Base-by-base conservation (phyloP, 2,888 invertebrate species). In the Drosophila anomalata region DNA sequence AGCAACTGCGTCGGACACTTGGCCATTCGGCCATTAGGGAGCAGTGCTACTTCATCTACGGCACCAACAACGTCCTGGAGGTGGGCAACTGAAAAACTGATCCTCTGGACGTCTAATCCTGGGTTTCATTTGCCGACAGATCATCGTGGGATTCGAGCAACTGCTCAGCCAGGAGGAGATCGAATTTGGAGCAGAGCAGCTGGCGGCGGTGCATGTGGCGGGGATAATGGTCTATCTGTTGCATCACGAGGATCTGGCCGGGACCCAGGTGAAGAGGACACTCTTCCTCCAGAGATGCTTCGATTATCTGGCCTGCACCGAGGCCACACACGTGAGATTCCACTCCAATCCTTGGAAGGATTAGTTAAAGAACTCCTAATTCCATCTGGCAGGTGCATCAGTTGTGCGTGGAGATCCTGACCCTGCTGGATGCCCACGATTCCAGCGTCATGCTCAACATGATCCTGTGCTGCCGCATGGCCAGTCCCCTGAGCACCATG, bases 201-300 rank as follows among this genome's bases (percentile, higher is more conserved):
- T 85, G 51, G 79, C 73, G 9, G 44, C 65, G 2, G 53, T 79
- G 0, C 73, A 76, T 2, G 86, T 79, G 12, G 60, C 76, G 5
- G 86, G 86, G 2, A 82, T 79, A 41, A 76, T 79, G 83, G 54
- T 79, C 2, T 85, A 55, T 8, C 54, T 85, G 60, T 36, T 82
- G 44, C 58, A 63, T 11, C 79, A 79, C 17, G 59, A 54, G 7
- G 56, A 79, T 6, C 4, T 63, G 53, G 26, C 36, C 2, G 46
- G 31, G 6, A 79, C 83, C 3, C 69, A 56, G n/a, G 39, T 58
- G 41, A 62, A 73, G 63, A 79, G 79, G 1, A 63, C 62, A 4
- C 50, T 76, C 7, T 76, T 85, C 14, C 22, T 79, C 50, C 63
- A 73, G 31, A 67, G 69, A 5, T 79, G 83, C 26, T 79, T 86